Conservation (phyloP, 2,113 vertebrate genomes). For the Hypanus sabinus region DNA sequence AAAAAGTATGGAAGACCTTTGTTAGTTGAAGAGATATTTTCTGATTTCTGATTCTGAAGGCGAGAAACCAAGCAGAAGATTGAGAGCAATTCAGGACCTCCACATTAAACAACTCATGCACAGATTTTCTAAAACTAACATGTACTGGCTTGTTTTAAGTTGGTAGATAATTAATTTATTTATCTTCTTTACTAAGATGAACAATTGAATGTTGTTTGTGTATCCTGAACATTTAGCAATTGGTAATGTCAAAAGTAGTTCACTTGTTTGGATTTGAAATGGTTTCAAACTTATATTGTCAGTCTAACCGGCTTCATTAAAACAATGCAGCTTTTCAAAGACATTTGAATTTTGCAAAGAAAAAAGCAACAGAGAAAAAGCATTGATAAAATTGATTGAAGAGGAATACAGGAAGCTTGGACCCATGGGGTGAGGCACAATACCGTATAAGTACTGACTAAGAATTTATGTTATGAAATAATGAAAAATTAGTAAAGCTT, state of each 20-base stretch:
- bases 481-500: neutral
- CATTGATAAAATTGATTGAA: constrained; percentile 61
- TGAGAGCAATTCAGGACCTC: too few relatives aligned
- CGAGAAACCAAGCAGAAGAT: too few relatives aligned
- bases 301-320: neutral
- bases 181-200: neutral
- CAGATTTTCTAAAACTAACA: too few relatives aligned
- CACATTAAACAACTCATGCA: too few relatives aligned
- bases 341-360: constrained; percentile 59
- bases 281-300: neutral
- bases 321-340: constrained; percentile 62
- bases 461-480: neutral
- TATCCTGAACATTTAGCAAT: neutral
- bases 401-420: constrained; percentile 71
- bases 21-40: too few relatives aligned
- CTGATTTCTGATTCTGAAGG: too few relatives aligned
- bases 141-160: too few relatives aligned
- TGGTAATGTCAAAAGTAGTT: neutral
- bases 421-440: constrained; percentile 57
- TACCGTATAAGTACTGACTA: too few relatives aligned
- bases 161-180: too few relatives aligned
- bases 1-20: too few relatives aligned
- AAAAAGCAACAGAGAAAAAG: constrained; percentile 58
- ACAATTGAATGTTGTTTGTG: constrained; percentile 35
- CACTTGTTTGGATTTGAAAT: constrained; percentile 32